Percentiles rank a stretch among this genome's conserved stretches.
These are phyloP conservation scores for Myopa tessellatipennis DNA, from an alignment of 2,888 invertebrate genomes.

Conservation along the genomic window DNA sequence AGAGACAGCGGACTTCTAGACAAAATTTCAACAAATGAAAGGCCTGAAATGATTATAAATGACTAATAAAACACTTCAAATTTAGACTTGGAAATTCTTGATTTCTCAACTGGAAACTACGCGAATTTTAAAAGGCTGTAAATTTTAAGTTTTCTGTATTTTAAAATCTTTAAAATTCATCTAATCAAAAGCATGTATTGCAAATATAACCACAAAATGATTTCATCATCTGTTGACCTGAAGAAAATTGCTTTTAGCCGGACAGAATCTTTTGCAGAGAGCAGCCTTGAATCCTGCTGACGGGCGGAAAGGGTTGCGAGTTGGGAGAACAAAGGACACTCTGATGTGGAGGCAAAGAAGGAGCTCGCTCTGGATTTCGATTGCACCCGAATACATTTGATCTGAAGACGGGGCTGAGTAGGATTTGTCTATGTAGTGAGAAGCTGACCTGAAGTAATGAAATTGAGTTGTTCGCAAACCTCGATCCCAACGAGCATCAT, in stretches of 20 bases:
- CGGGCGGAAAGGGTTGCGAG: background rate
- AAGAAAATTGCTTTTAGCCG: background rate
- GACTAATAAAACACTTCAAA: too few relatives aligned
- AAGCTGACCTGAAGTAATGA: slow-evolving; percentile 25
- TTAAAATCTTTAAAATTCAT: too few relatives aligned
- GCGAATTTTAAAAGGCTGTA: too few relatives aligned
- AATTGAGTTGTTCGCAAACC: background rate
- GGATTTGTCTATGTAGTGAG: slow-evolving; percentile 13
- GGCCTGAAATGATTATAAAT: too few relatives aligned
- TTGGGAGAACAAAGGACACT: background rate
- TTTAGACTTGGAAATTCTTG: too few relatives aligned
- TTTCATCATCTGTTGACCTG: background rate
- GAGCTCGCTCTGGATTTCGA: background rate
- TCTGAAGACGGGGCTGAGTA: background rate
- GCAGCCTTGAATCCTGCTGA: background rate
- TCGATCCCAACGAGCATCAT: too few relatives aligned
- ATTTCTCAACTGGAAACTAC: too few relatives aligned
- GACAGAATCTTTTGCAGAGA: background rate
- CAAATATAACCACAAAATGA: too few relatives aligned
- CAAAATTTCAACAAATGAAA: too few relatives aligned
- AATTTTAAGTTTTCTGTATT: too few relatives aligned
- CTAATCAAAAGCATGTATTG: too few relatives aligned
- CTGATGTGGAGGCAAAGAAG: background rate
- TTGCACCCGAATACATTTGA: background rate
- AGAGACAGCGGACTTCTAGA: too few relatives aligned